phyloP scores from a whole-genome alignment of 2,113 vertebrate genomes.

The Plectropomus leopardus region DNA sequence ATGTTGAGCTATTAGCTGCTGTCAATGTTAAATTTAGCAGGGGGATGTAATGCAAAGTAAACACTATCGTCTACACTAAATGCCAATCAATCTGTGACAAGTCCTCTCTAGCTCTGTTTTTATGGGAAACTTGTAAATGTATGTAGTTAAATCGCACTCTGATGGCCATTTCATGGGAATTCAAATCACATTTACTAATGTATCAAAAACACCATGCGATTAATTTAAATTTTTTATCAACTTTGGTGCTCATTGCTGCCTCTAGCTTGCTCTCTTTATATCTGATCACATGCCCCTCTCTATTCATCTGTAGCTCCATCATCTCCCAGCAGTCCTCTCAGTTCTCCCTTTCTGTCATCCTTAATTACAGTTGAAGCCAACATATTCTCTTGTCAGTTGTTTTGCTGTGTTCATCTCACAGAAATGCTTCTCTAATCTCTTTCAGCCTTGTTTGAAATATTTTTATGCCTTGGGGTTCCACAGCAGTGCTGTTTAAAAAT shows the following conservation, averaged over 20 bases:
- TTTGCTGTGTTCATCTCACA: conserved; percentile 7
- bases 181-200: background rate
- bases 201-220: background rate
- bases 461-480: background rate
- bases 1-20: too few relatives aligned
- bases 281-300: background rate
- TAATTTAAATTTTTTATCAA: background rate
- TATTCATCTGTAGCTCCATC: background rate
- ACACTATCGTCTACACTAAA: too few relatives aligned
- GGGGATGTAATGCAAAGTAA: too few relatives aligned
- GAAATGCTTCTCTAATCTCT: background rate
- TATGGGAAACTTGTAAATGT: too few relatives aligned
- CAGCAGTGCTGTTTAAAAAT: background rate
- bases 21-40: too few relatives aligned
- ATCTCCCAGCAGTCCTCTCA: background rate
- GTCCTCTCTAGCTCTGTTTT: too few relatives aligned
- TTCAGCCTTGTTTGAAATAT: background rate
- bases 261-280: background rate
- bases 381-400: background rate
- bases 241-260: background rate
- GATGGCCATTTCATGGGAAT: too few relatives aligned
- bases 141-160: too few relatives aligned
- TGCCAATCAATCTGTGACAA: too few relatives aligned
- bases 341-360: background rate
- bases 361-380: conserved; percentile 3